These are phyloP conservation scores for Natrix natrix DNA, from an alignment of 2,797 vertebrate species.

Conservation along the genomic window DNA sequence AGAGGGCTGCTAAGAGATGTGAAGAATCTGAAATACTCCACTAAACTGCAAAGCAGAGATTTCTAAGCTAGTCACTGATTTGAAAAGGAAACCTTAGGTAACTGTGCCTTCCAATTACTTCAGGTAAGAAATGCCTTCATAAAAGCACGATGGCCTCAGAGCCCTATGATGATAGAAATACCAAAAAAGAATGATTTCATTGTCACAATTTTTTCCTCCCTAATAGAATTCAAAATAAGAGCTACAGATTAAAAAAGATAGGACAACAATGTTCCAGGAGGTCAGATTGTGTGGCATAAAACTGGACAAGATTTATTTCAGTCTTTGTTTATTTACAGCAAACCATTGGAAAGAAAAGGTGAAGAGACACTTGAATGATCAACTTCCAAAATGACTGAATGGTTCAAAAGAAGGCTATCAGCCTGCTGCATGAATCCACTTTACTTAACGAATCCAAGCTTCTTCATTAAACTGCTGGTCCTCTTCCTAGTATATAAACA, in stretches of 20 bases:
- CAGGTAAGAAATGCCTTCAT: neutral
- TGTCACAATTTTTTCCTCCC: no score
- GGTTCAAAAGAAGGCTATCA: constrained; percentile 77
- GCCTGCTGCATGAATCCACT: constrained; percentile 27
- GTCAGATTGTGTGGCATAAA: neutral
- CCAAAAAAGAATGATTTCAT: neutral
- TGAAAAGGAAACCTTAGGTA: neutral
- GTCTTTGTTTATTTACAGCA: constrained; percentile 18
- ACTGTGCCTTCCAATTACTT: neutral
- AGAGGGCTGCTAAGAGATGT: no score
- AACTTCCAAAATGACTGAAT: constrained; percentile 48
- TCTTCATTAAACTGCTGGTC: constrained; percentile 68
- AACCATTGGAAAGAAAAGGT: neutral
- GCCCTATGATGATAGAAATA: neutral
- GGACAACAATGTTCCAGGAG: neutral
- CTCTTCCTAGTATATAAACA: constrained; percentile 76
- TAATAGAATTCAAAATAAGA: neutral
- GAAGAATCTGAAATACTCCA: neutral
- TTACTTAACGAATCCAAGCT: constrained; percentile 56
- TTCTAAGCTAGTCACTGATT: neutral
- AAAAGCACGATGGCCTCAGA: neutral
- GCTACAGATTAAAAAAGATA: neutral
- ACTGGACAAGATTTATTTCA: neutral
- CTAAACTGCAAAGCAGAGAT: neutral
- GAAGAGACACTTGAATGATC: constrained; percentile 43